Conservation (phyloP, 2,888 invertebrate genomes). For the Gymnosoma rotundatum region DNA sequence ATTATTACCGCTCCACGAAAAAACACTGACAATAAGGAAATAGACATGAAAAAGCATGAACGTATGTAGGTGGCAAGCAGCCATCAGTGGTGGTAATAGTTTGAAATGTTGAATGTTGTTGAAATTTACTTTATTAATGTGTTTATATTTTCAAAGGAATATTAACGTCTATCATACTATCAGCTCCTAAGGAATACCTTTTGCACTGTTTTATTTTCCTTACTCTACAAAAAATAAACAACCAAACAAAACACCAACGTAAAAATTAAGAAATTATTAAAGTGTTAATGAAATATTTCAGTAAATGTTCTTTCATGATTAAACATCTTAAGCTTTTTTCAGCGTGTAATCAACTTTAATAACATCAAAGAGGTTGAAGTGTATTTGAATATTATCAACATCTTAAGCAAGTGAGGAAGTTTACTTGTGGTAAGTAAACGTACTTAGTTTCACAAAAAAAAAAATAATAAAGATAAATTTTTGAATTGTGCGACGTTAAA, state of each 20-base stretch:
- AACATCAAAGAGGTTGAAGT: conserved; percentile 57
- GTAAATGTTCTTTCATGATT: conserved; percentile 20
- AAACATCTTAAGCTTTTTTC: conserved; percentile 52
- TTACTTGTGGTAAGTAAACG: conserved; percentile 3
- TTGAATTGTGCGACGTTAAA: background rate
- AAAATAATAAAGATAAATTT: background rate
- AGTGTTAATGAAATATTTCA: conserved; percentile 65
- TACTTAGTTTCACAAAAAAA: conserved; percentile 16
- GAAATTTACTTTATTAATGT: conserved; percentile 68
- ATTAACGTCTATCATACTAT: conserved; percentile 27
- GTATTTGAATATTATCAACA: conserved; percentile 29
- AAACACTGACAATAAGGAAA: conserved; percentile 10
- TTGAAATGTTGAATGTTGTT: conserved; percentile 59
- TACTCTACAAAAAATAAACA: background rate
- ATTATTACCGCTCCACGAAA: conserved; percentile 32
- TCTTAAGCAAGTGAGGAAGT: conserved; percentile 45
- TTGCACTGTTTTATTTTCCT: background rate
- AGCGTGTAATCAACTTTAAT: conserved; percentile 31
- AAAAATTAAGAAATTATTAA: conserved; percentile 57
- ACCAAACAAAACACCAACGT: conserved; percentile 9
- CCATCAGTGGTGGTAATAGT: conserved; percentile 1
- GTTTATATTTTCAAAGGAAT: conserved; percentile 57
- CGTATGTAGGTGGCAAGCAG: conserved; percentile 24
- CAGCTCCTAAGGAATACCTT: conserved; percentile 13
- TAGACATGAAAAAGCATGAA: conserved; percentile 41